These are phyloP conservation scores for Caenorhabditis briggsae DNA, from an alignment of 1,140 invertebrate genomes.

Conservation along the genomic window DNA sequence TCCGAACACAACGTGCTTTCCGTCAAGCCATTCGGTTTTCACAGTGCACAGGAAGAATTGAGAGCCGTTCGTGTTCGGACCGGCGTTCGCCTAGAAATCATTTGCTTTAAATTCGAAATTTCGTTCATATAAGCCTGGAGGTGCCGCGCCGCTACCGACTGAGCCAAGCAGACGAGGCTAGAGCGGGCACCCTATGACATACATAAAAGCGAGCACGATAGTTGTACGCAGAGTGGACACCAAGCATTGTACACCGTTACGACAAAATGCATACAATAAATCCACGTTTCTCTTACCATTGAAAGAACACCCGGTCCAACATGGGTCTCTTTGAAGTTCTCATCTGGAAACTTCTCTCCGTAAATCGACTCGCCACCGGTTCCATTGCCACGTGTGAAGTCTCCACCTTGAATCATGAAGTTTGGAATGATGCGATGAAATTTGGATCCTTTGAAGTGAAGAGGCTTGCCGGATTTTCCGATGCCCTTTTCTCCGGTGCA, in stretches of 20 bases:
- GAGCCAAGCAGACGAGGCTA: not conserved
- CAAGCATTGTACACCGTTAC: too few species aligned
- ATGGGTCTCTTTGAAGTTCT: slow-evolving; percentile 94
- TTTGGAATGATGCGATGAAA: slow-evolving; percentile 91
- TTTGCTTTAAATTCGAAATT: too few species aligned
- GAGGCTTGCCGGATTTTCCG: slow-evolving; percentile 79
- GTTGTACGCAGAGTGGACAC: too few species aligned
- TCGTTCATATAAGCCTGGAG: not conserved
- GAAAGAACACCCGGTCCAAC: slow-evolving; percentile 89
- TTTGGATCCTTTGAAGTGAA: slow-evolving; percentile 78
- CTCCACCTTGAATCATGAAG: slow-evolving; percentile 96
- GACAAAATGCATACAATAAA: too few species aligned
- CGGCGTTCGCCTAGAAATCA: slow-evolving; percentile 84
- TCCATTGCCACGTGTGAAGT: slow-evolving; percentile 92
- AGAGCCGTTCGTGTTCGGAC: slow-evolving; percentile 94
- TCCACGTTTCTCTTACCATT: slow-evolving; percentile 81
- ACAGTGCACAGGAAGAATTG: slow-evolving; percentile 97
- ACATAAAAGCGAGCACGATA: too few species aligned
- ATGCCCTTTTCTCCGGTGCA: slow-evolving; percentile 81
- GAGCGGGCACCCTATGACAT: too few species aligned
- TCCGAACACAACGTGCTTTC: slow-evolving; percentile 83
- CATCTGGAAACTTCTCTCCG: slow-evolving; percentile 89
- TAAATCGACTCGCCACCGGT: slow-evolving; percentile 97
- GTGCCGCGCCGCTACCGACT: not conserved
- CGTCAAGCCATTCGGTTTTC: slow-evolving; percentile 83